Evolutionary conservation across 1,140 invertebrate species (phyloP).

Genomic region (Coboldia fuscipes): DNA sequence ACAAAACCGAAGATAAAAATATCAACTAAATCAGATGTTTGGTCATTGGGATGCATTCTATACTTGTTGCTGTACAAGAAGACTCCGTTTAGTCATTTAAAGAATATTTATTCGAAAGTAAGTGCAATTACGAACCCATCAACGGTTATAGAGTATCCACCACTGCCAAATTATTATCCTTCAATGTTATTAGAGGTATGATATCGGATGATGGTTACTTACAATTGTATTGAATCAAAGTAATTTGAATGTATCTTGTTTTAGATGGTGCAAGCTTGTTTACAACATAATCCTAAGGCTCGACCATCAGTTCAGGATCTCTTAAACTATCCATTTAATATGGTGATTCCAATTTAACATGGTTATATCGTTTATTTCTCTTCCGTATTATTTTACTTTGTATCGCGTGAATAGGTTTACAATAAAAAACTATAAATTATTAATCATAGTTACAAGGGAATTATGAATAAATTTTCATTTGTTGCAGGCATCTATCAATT

Average conservation of each 20-base stretch:
- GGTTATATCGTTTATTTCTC: too few species aligned
- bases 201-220: constrained; percentile 20
- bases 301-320: constrained; percentile 51
- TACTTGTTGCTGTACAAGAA: constrained; percentile 79
- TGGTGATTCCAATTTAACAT: constrained; percentile 12
- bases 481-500: too few species aligned
- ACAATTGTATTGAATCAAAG: too few species aligned
- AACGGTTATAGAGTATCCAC: constrained; percentile 52
- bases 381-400: too few species aligned
- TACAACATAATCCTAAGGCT: constrained; percentile 42
- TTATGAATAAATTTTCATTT: too few species aligned
- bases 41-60: constrained; percentile 93
- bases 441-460: too few species aligned
- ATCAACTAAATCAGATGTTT: constrained; percentile 84
- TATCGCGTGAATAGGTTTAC: too few species aligned
- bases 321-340: constrained; percentile 37
- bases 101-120: constrained; percentile 51
- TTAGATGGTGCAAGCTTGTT: constrained; percentile 39
- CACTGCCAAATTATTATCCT: constrained; percentile 14
- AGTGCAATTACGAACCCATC: constrained; percentile 60
- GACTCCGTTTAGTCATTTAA: constrained; percentile 78
- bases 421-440: too few species aligned
- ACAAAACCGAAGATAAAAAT: constrained; percentile 17
- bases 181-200: constrained; percentile 14
- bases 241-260: constrained; percentile 1